Percentiles rank a stretch among this genome's conserved stretches.
Conservation (phyloP, 2,888 invertebrate species). For the Hylaea fasciaria region DNA sequence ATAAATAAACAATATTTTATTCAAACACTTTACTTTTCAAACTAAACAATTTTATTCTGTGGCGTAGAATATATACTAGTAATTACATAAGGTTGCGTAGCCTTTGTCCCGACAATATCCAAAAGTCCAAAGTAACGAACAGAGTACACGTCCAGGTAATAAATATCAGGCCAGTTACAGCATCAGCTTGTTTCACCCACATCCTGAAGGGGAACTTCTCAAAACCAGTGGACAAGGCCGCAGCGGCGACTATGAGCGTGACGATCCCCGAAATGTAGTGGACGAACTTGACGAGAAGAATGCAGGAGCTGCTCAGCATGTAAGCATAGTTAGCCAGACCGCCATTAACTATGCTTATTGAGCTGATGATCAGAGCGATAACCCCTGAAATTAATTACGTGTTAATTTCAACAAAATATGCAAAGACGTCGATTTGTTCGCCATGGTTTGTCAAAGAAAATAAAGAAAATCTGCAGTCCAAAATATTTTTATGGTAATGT, state of each 20-base stretch:
- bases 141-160: slow-evolving; percentile 49
- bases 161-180: slow-evolving; percentile 33
- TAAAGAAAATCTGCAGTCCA: no score
- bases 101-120: slow-evolving; percentile 43
- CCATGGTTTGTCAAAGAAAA: no score
- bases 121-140: slow-evolving; percentile 53
- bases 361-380: slow-evolving; percentile 47
- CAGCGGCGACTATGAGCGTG: slow-evolving; percentile 50
- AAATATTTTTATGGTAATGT: no score
- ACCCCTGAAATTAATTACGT: slow-evolving; percentile 53
- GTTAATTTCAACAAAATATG: background rate
- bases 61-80: no score
- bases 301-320: slow-evolving; percentile 39
- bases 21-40: no score
- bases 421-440: no score
- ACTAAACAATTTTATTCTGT: background rate
- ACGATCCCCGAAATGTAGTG: slow-evolving; percentile 53
- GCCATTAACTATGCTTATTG: slow-evolving; percentile 51
- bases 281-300: slow-evolving; percentile 44
- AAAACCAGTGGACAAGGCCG: slow-evolving; percentile 52
- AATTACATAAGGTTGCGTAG: slow-evolving; percentile 28
- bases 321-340: slow-evolving; percentile 43
- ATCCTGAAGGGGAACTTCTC: slow-evolving; percentile 46
- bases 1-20: no score
- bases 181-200: slow-evolving; percentile 49